Evolutionary conservation across 2,113 vertebrate genomes (phyloP).

Genomic region (Tragelaphus strepsiceros): DNA sequence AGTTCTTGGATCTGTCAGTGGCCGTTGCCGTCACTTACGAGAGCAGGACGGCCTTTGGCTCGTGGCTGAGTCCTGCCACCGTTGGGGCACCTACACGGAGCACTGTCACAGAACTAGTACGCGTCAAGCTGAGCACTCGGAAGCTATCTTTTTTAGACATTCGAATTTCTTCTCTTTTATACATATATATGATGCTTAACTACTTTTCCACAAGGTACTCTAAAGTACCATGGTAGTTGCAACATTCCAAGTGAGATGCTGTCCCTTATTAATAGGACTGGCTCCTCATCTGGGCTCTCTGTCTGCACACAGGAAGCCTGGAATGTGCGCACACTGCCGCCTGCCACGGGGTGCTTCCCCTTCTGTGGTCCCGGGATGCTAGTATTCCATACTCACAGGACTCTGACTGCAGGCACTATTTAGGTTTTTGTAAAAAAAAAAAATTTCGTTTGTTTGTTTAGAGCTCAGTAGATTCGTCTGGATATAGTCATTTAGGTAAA

Average conservation of each 20-base stretch:
- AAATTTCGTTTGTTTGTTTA: neutral
- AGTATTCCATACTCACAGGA: fast-evolving
- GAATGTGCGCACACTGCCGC: neutral
- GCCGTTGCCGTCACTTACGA: neutral
- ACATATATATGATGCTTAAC: neutral
- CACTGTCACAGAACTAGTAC: neutral
- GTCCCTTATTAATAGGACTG: fast-evolving
- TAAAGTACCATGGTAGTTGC: neutral
- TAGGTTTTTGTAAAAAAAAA: neutral
- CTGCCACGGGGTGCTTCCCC: fast-evolving
- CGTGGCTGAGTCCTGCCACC: neutral
- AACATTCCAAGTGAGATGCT: fast-evolving
- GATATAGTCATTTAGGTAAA: neutral
- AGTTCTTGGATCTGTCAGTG: neutral
- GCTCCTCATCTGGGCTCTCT: neutral
- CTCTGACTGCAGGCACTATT: neutral
- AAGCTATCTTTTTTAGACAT: neutral
- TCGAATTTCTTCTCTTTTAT: neutral
- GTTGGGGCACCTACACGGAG: neutral
- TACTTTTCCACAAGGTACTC: neutral
- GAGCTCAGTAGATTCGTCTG: neutral
- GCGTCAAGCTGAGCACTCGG: fast-evolving
- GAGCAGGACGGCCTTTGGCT: neutral
- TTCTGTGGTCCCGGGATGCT: fast-evolving
- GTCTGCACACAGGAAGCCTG: fast-evolving